Conservation (phyloP, 2,888 invertebrate genomes). For the Pogonocherus hispidulus region DNA sequence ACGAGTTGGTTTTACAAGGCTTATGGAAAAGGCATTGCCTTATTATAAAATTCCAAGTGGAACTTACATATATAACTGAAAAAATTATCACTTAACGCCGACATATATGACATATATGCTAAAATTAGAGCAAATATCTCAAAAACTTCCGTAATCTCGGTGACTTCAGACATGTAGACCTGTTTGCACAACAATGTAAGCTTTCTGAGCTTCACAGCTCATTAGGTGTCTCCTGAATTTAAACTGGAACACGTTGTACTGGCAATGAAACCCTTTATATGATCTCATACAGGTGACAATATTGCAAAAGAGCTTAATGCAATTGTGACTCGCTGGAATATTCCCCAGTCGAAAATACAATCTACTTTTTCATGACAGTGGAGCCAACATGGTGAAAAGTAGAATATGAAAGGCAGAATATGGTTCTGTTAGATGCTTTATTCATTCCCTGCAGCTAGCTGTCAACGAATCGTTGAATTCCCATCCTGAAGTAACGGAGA, state of each 20-base stretch:
- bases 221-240: conserved; percentile 40
- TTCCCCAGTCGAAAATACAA: conserved; percentile 55
- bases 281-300: conserved; percentile 50
- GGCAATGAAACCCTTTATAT: conserved; percentile 50
- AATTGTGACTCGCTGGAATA: conserved; percentile 52
- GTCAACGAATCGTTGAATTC: conserved; percentile 39
- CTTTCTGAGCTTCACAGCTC: too few relatives aligned
- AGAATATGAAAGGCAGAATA: conserved; percentile 37
- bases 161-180: conserved; percentile 56
- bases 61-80: conserved; percentile 45
- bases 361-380: conserved; percentile 49
- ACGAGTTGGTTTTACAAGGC: conserved; percentile 53
- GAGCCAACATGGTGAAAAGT: conserved; percentile 44
- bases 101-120: conserved; percentile 44
- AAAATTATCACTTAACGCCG: conserved; percentile 44
- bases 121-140: neutral
- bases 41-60: conserved; percentile 53
- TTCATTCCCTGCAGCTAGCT: conserved; percentile 48
- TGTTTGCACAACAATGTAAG: conserved; percentile 48
- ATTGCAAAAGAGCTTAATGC: conserved; percentile 56
- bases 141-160: conserved; percentile 40
- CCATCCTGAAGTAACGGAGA: conserved; percentile 45
- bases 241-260: conserved; percentile 49
- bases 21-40: conserved; percentile 52
- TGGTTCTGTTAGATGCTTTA: conserved; percentile 43